Base-by-base conservation (phyloP, 2,113 vertebrate genomes). In the Pycnonotus jocosus region DNA sequence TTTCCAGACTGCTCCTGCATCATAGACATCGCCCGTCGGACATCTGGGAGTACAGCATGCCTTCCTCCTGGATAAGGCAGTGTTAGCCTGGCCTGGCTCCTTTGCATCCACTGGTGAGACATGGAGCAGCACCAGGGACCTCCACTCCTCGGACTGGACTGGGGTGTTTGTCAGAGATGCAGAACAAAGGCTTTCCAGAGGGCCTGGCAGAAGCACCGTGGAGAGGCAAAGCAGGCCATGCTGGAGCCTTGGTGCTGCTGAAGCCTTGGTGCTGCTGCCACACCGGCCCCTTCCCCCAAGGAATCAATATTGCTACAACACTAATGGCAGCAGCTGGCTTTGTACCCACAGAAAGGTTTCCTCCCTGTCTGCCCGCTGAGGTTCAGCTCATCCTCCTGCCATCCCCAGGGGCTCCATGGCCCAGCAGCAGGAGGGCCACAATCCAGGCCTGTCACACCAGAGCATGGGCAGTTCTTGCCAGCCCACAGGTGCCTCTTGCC, bases 11-110 rank as follows among this genome's bases (percentile, higher is more conserved):
- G 51, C 21, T 69, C 21, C 37, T 8, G 27, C 15, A 2, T 21
- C 0, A 1, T 71, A 79, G 37, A 71, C 17, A 3, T 10, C 17
- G 28, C 20, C 65, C 17, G 31, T n/a, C 1, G 4, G 13, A 10
- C 23, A 60, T 23, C 45, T 57, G 48, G 47, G 51, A 64, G 37
- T 18, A 42, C 44, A 69, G 35, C 7, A 7, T 38, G 33, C 10
- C 15, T 58, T 66, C 48, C 25, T 28, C 10, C 50, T 40, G 37
- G 47, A 12, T 37, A 37, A 78, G 40, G 76, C 62, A 80, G 23
- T 1, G 1, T 27, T 18, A 70, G 13, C 9, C 28, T 57, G 56
- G 24, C 47, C n/a, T 84, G 24, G 11, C 5, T 27, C 38, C 54
- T 37, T 7, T 23, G 33, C 33, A 27, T 18, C 16, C 33, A 7